phyloP scores from a whole-genome alignment of 2,113 vertebrate genomes.

The Ardeotis arabs region DNA sequence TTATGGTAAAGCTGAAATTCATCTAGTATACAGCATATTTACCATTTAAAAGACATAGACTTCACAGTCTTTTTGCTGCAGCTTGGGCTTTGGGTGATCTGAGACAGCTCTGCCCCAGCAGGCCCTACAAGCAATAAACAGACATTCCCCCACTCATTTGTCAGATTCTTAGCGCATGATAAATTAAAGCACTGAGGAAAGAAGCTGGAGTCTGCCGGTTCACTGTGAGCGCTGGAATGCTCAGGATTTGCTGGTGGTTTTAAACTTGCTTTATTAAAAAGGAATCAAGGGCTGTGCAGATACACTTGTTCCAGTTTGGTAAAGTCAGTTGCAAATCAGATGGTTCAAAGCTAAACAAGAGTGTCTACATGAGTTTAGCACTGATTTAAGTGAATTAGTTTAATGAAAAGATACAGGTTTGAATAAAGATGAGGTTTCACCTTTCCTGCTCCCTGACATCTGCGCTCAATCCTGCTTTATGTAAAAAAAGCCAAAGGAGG shows the following conservation, averaged over 20 bases:
- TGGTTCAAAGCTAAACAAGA: neutral
- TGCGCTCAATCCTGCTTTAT: neutral
- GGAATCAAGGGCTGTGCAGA: neutral
- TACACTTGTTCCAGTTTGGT: neutral
- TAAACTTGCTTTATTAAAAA: neutral
- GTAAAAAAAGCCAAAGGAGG: slow-evolving; percentile 7
- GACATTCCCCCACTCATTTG: neutral
- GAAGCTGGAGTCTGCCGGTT: neutral
- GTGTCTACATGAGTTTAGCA: neutral
- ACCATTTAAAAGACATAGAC: neutral
- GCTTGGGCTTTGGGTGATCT: neutral
- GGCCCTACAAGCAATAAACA: neutral
- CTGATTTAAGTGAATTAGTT: neutral
- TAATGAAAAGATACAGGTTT: slow-evolving; percentile 18
- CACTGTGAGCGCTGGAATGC: neutral
- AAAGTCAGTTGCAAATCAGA: neutral
- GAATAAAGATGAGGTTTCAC: slow-evolving; percentile 22
- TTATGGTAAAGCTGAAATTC: neutral
- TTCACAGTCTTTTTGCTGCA: neutral
- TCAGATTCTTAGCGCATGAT: neutral
- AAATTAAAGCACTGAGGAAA: neutral
- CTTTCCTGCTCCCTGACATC: slow-evolving; percentile 9
- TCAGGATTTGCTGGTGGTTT: neutral
- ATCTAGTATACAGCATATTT: neutral
- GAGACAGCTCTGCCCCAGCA: neutral